A percentile compares a stretch with the other conserved stretches of the same genome.
These are phyloP conservation scores for Tortrix viridana DNA, from an alignment of 2,888 invertebrate genomes.

Conservation along the genomic window DNA sequence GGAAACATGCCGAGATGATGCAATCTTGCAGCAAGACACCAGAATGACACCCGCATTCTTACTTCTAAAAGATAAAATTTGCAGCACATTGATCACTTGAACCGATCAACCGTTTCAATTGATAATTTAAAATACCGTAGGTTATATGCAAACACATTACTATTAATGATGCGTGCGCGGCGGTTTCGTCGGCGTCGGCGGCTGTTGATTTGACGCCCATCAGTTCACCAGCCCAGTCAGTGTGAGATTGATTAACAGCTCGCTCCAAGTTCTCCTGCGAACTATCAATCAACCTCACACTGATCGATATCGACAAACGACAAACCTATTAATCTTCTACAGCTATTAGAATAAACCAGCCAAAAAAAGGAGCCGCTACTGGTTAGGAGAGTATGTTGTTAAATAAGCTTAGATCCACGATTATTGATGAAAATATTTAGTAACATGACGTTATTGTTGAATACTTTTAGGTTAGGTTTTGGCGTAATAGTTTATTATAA, in stretches of 20 bases:
- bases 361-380: constrained; percentile 24
- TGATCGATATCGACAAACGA: constrained; percentile 47
- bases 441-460: too few relatives aligned
- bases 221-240: constrained; percentile 13
- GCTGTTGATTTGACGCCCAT: constrained; percentile 19
- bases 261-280: constrained; percentile 40
- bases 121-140: constrained; percentile 8
- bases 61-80: too few relatives aligned
- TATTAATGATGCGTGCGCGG: constrained; percentile 45
- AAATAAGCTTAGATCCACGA: too few relatives aligned
- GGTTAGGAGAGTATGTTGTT: constrained; percentile 10
- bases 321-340: constrained; percentile 49
- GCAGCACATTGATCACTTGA: too few relatives aligned
- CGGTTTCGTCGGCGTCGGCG: constrained; percentile 37
- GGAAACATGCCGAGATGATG: too few relatives aligned
- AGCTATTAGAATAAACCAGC: constrained; percentile 26
- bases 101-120: neutral
- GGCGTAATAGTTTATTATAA: too few relatives aligned
- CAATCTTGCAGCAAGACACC: too few relatives aligned
- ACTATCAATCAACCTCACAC: constrained; percentile 54
- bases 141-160: constrained; percentile 11
- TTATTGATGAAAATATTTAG: too few relatives aligned
- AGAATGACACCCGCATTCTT: too few relatives aligned
- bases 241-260: constrained; percentile 18
- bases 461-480: too few relatives aligned